Evolutionary conservation across 2,797 vertebrate species (phyloP).

Genomic region (Rhynchotus rufescens): DNA sequence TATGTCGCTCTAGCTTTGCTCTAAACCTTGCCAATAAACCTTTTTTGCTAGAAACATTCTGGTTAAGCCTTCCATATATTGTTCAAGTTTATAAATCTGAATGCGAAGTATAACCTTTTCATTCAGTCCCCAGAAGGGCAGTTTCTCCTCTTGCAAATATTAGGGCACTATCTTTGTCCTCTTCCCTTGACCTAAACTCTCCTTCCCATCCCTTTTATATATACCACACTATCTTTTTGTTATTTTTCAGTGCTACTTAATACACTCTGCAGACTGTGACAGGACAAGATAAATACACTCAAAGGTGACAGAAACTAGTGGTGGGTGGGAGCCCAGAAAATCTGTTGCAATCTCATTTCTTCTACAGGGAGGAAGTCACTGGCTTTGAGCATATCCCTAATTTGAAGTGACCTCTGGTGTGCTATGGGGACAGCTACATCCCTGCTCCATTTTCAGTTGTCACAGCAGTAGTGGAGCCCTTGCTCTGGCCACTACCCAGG

Average conservation of each 20-base stretch:
- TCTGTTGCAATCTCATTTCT: neutral
- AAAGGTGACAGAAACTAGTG: neutral
- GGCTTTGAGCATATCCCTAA: neutral
- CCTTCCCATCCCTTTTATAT: neutral
- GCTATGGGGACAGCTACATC: neutral
- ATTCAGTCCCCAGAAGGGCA: neutral
- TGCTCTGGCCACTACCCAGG: neutral
- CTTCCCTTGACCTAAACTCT: neutral
- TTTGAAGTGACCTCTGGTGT: neutral
- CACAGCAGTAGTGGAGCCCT: neutral
- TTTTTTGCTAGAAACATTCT: neutral
- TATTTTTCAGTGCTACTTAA: neutral
- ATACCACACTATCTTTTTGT: accelerated
- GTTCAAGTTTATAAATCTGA: neutral
- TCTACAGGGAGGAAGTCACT: neutral
- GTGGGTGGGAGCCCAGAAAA: neutral
- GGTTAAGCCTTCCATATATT: neutral
- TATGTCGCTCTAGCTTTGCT: neutral
- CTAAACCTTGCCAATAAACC: neutral
- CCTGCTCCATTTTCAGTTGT: neutral
- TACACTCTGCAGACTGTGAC: neutral
- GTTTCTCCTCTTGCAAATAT: neutral
- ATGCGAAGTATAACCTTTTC: neutral
- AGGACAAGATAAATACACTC: neutral
- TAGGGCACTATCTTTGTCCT: neutral